Evolutionary conservation across 2,888 invertebrate species (phyloP), one percentile per base, ranked within the genome.

Genomic region (Leptogaster cylindrica): DNA sequence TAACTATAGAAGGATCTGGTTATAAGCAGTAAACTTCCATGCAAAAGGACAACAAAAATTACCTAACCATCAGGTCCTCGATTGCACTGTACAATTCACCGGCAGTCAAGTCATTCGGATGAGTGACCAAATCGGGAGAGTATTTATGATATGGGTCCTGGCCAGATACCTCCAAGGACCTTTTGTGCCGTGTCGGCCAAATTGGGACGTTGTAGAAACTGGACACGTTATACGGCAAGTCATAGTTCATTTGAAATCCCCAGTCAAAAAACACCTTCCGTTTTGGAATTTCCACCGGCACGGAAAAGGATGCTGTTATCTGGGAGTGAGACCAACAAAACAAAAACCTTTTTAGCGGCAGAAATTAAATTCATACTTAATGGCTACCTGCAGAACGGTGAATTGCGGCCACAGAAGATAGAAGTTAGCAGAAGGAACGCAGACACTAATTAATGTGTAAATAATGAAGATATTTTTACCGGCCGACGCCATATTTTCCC

Each of bases 241-340:
- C 74, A 46, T 80, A 81, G 44, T 76, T 75, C 70, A 80, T 75
- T 71, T 77, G 78, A 55, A 80, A 78, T n/a, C 81, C 80, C 77
- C 79, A 79, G 73, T 81, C 81, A 41, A 79, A 68, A 3, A 77
- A 72, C 14, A 78, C 75, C 3, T 77, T 76, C 3, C 79, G 77
- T 10, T 79, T 78, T 12, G 74, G 74, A 14, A 75, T 72, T 25
- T 76, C 77, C 4, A 81, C 64, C 0, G 81, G 81, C 10, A 76
- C 72, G 2, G 80, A 80, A 14, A 81, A 71, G 0, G 81, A 79
- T 3, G 75, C 72, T 0, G 78, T 76, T 0, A 81, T 69, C 80
- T 80, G 18, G 3, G 27, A 31, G 25, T 41, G 14, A 3, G 14
- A 41, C 6, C 8, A 46, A 18, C 6, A 18, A 14, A 46, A 16